Evolutionary conservation across 2,888 invertebrate species (phyloP).

Genomic region (Ischnus inquisitorius): DNA sequence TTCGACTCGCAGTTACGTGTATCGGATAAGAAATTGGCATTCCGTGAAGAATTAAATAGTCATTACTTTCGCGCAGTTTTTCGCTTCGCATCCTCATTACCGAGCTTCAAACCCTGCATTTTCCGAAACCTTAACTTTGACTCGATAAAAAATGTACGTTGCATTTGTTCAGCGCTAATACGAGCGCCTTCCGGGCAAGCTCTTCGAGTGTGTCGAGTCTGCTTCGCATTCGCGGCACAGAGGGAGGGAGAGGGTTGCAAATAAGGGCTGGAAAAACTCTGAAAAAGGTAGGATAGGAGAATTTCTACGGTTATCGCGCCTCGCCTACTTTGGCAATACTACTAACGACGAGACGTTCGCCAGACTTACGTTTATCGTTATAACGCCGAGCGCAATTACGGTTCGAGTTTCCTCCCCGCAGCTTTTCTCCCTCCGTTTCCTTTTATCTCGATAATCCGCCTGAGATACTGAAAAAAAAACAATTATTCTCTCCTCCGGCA

Average conservation of each 20-base stretch:
- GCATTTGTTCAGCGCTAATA: background rate
- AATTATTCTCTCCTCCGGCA: slow-evolving; percentile 5
- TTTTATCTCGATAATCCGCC: slow-evolving; percentile 58
- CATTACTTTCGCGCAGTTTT: background rate
- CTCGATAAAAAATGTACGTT: background rate
- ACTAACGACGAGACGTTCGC: slow-evolving; percentile 80
- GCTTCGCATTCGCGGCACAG: background rate
- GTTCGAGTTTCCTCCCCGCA: slow-evolving; percentile 37
- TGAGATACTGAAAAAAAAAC: slow-evolving; percentile 34
- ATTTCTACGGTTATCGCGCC: slow-evolving; percentile 71
- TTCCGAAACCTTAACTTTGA: background rate
- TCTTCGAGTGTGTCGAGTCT: slow-evolving; percentile 37
- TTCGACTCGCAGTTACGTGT: background rate
- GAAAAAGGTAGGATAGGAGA: slow-evolving; percentile 34
- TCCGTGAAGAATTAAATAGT: background rate
- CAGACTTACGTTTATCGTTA: slow-evolving; percentile 82
- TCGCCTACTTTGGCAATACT: slow-evolving; percentile 76
- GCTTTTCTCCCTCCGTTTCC: slow-evolving; percentile 24
- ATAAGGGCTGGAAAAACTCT: slow-evolving; percentile 56
- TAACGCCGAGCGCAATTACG: slow-evolving; percentile 78
- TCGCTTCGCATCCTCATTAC: background rate
- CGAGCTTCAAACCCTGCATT: background rate
- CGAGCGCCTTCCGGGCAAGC: slow-evolving; percentile 28
- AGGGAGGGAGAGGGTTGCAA: slow-evolving; percentile 5
- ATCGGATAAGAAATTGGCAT: background rate